Conservation (phyloP, 1,140 invertebrate genomes). For the Brachionus plicatilis region DNA sequence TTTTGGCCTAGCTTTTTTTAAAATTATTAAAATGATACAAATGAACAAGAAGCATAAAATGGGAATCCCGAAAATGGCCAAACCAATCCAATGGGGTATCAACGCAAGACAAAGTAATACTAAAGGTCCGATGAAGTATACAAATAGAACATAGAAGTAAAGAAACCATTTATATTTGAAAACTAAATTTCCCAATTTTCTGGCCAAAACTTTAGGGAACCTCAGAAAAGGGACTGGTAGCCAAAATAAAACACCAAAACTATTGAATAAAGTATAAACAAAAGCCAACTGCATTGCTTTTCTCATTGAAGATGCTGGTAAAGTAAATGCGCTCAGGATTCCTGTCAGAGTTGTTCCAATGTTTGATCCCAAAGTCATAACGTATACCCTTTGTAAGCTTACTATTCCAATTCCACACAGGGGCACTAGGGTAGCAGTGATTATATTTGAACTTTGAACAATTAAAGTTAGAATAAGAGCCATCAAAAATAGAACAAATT, state of each 20-base stretch:
- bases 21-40: neutral
- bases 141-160: conserved; percentile 58
- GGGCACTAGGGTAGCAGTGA: conserved; percentile 64
- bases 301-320: conserved; percentile 46
- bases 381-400: conserved; percentile 62
- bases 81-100: conserved; percentile 22
- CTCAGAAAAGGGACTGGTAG: conserved; percentile 62
- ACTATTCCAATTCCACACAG: conserved; percentile 63
- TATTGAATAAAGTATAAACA: conserved; percentile 64
- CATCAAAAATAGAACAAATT: conserved; percentile 56
- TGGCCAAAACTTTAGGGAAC: conserved; percentile 60
- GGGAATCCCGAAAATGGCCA: conserved; percentile 11
- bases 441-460: conserved; percentile 64
- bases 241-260: conserved; percentile 62
- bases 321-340: conserved; percentile 59
- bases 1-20: neutral
- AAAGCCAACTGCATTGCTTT: conserved; percentile 62
- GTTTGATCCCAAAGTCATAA: conserved; percentile 63
- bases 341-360: conserved; percentile 64
- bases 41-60: neutral
- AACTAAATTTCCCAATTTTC: conserved; percentile 58
- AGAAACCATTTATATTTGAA: conserved; percentile 62
- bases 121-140: conserved; percentile 60
- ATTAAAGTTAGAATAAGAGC: conserved; percentile 62
- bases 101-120: conserved; percentile 56